A percentile compares a stretch with the other conserved stretches of the same genome.
Conservation (phyloP, 2,113 vertebrate genomes). For the Peromyscus leucopus region DNA sequence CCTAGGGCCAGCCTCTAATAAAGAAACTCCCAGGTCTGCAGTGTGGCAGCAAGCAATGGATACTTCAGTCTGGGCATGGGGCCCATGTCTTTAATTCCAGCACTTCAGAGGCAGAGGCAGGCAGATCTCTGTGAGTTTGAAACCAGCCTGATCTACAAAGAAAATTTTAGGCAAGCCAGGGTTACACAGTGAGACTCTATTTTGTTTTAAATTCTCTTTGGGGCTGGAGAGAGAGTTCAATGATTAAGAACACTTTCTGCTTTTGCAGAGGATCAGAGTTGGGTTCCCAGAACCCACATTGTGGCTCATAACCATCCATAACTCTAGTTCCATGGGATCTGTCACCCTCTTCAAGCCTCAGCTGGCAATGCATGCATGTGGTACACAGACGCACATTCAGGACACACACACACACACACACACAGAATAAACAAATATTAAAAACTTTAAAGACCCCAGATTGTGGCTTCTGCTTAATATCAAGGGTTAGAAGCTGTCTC, state of each 20-base stretch:
- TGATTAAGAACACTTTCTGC: background rate
- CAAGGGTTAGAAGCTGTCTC: background rate
- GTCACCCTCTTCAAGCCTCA: background rate
- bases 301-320: background rate
- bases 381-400: background rate
- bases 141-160: background rate
- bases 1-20: too few species aligned
- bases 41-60: background rate
- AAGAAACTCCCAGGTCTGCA: background rate
- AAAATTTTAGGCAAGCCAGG: background rate
- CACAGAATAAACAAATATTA: background rate
- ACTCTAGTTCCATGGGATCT: background rate
- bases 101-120: background rate
- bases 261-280: background rate
- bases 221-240: background rate
- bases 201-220: background rate
- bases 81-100: background rate
- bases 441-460: background rate
- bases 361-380: too few species aligned
- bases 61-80: background rate
- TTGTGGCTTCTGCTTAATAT: background rate
- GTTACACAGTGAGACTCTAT: background rate
- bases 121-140: background rate
- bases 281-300: background rate
- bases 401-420: background rate